These are phyloP conservation scores for Plectrocnemia conspersa DNA, from an alignment of 1,140 invertebrate genomes.

Conservation along the genomic window DNA sequence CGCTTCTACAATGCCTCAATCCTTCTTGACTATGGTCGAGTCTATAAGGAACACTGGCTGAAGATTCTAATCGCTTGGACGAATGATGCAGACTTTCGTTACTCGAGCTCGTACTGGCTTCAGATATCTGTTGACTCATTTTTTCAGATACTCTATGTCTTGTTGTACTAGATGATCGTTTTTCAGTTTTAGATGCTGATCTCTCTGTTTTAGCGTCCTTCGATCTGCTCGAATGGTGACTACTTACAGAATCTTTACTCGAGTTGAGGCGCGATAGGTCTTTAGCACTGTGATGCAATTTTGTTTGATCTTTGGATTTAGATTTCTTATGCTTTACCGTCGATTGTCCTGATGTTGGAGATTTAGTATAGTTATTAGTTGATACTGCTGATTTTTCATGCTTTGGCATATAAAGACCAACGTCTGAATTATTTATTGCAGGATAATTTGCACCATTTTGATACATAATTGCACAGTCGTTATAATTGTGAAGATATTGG, in stretches of 20 bases:
- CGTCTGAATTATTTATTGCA: constrained; percentile 20
- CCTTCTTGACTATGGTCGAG: constrained; percentile 50
- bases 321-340: constrained; percentile 40
- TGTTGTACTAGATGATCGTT: constrained; percentile 37
- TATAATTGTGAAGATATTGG: constrained; percentile 30
- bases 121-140: constrained; percentile 50
- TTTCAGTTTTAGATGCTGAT: constrained; percentile 47
- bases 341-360: constrained; percentile 44
- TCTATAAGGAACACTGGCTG: constrained; percentile 57
- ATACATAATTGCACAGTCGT: constrained; percentile 25
- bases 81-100: constrained; percentile 51
- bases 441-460: constrained; percentile 20
- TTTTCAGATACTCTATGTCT: constrained; percentile 50
- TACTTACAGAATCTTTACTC: constrained; percentile 49
- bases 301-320: constrained; percentile 46
- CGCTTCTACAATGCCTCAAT: constrained; percentile 58
- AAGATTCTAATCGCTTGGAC: constrained; percentile 52
- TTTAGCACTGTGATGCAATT: constrained; percentile 44
- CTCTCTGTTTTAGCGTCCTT: constrained; percentile 48
- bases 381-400: constrained; percentile 22
- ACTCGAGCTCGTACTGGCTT: constrained; percentile 50
- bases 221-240: constrained; percentile 50
- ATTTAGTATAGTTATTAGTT: constrained; percentile 37
- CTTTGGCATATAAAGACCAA: constrained; percentile 14
- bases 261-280: constrained; percentile 48